phyloP scores from a whole-genome alignment of 2,797 vertebrate species.

The Coccyzus lansbergi region DNA sequence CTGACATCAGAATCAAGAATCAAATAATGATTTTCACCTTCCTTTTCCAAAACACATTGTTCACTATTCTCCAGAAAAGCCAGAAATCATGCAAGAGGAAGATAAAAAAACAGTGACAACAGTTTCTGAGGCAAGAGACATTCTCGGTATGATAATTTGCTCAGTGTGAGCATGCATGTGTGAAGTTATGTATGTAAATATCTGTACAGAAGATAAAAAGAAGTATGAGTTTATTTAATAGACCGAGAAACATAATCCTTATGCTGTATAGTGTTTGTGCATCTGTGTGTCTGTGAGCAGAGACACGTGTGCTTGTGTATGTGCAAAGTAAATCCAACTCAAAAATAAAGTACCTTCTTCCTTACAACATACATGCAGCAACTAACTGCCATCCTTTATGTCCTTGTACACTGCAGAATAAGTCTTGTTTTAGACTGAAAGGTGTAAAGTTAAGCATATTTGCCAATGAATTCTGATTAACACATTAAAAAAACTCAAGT shows the following conservation, averaged over 20 bases:
- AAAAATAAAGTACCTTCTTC: neutral
- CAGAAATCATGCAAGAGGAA: neutral
- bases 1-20: slow-evolving; percentile 15
- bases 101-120: neutral
- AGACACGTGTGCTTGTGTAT: too few species aligned
- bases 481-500: slow-evolving; percentile 4
- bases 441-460: slow-evolving; percentile 20
- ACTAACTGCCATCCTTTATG: neutral
- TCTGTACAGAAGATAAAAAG: neutral
- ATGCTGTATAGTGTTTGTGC: neutral
- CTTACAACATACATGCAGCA: neutral
- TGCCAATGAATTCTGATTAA: slow-evolving; percentile 31
- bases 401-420: neutral
- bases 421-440: slow-evolving; percentile 17
- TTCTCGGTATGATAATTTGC: neutral
- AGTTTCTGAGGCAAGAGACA: neutral
- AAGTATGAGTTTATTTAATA: neutral
- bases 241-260: neutral
- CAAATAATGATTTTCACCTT: slow-evolving; percentile 15
- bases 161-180: neutral
- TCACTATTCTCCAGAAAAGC: neutral
- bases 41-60: neutral
- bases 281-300: neutral
- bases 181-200: neutral
- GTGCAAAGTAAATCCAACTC: neutral